Conservation (phyloP, 2,797 vertebrate species). For the Crocodylus rhombifer region DNA sequence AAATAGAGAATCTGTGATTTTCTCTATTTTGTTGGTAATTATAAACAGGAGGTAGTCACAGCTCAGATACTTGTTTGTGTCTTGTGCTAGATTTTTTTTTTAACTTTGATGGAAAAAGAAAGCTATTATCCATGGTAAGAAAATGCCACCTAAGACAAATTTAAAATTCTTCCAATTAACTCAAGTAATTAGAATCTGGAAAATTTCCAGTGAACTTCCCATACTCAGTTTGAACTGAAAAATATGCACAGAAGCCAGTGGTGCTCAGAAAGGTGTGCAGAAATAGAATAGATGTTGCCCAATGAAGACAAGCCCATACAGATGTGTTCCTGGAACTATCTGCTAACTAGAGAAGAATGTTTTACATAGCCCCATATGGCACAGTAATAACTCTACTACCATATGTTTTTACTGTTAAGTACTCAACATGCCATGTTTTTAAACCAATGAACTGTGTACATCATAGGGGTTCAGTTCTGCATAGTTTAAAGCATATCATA, state of each 20-base stretch:
- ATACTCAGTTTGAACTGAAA: constrained; percentile 51
- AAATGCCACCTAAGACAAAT: constrained; percentile 66
- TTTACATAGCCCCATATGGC: constrained; percentile 31
- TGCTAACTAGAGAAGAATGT: not conserved
- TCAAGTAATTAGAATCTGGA: constrained; percentile 72
- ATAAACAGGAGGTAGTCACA: constrained; percentile 66
- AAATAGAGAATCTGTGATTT: constrained; percentile 56
- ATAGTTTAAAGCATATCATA: not conserved
- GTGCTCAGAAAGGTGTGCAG: constrained; percentile 53
- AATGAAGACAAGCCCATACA: not conserved
- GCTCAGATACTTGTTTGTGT: constrained; percentile 39
- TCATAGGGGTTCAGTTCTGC: not conserved
- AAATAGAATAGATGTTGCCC: constrained; percentile 12
- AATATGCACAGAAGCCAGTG: constrained; percentile 15
- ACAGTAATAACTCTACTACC: constrained; percentile 5
- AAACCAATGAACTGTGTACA: not conserved
- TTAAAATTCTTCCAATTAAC: constrained; percentile 74
- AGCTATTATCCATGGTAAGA: constrained; percentile 61
- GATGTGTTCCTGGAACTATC: constrained; percentile 44
- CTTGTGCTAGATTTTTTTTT: not conserved
- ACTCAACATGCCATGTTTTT: not conserved
- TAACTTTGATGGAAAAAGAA: constrained; percentile 51
- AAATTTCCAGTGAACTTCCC: constrained; percentile 67
- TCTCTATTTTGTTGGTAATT: constrained; percentile 62
- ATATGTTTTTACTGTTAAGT: constrained; percentile 21